Conservation (phyloP, 2,888 invertebrate species). For the Antheraea assamensis region DNA sequence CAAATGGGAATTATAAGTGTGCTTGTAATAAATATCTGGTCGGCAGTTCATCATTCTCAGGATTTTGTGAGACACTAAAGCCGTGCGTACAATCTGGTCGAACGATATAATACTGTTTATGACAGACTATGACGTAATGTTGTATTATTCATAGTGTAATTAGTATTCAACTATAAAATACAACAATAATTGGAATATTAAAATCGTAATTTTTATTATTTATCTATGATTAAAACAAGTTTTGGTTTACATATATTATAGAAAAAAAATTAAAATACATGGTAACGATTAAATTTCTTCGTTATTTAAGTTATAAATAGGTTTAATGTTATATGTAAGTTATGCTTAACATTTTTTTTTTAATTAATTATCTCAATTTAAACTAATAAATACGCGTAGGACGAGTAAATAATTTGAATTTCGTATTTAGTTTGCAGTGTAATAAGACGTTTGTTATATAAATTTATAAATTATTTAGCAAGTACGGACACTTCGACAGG, state of each 20-base stretch:
- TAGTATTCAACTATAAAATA: slow-evolving; percentile 1
- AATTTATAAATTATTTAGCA: slow-evolving; percentile 3
- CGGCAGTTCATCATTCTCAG: neutral
- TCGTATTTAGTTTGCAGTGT: neutral
- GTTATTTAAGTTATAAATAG: slow-evolving; percentile 1
- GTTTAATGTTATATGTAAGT: neutral
- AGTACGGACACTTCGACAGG: neutral
- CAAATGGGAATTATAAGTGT: neutral
- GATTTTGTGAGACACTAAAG: neutral
- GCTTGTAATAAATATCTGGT: neutral
- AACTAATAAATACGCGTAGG: neutral
- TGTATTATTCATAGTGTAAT: neutral
- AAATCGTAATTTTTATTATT: neutral
- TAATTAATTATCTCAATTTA: neutral
- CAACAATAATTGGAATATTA: neutral
- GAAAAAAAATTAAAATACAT: neutral
- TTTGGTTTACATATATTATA: neutral
- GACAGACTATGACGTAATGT: neutral
- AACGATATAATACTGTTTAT: neutral
- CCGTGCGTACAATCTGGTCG: neutral
- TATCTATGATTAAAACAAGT: neutral
- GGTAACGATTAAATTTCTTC: neutral
- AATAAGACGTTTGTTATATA: neutral
- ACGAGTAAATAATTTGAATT: neutral
- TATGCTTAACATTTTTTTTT: neutral